Evolutionary conservation across 2,797 vertebrate genomes (phyloP).

Genomic region (Scleropages formosus): DNA sequence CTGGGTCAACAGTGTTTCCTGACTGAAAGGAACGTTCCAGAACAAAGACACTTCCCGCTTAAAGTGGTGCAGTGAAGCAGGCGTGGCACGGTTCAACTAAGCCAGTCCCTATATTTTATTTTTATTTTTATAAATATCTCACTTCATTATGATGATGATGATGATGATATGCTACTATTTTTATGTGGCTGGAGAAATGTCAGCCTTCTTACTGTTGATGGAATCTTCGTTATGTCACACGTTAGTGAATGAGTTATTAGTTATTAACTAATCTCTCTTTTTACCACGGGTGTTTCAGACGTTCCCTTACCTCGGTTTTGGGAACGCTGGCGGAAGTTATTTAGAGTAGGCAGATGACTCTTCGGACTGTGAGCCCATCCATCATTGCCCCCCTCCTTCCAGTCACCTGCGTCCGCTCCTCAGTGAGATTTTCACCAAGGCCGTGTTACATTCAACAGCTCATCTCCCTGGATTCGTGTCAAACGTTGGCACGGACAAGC

Average conservation of each 20-base stretch:
- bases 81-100: neutral
- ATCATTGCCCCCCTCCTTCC: neutral
- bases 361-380: neutral
- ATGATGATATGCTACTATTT: too few species aligned
- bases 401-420: constrained; percentile 13
- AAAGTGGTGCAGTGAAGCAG: neutral
- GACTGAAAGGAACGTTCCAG: neutral
- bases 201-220: too few species aligned
- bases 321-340: too few species aligned
- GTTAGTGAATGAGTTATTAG: too few species aligned
- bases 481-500: neutral
- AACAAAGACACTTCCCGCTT: too few species aligned
- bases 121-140: neutral
- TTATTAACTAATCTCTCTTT: too few species aligned
- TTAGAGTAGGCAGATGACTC: neutral
- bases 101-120: neutral
- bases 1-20: neutral
- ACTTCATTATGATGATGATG: too few species aligned
- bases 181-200: too few species aligned
- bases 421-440: constrained; percentile 19
- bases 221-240: too few species aligned
- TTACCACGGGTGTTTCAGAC: too few species aligned
- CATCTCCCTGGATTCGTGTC: neutral
- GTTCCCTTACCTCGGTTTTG: too few species aligned
- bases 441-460: constrained; percentile 18